Percentiles rank a stretch among this genome's conserved stretches.
phyloP scores from a whole-genome alignment of 1,140 invertebrate species.

The Brachionus calyciflorus region DNA sequence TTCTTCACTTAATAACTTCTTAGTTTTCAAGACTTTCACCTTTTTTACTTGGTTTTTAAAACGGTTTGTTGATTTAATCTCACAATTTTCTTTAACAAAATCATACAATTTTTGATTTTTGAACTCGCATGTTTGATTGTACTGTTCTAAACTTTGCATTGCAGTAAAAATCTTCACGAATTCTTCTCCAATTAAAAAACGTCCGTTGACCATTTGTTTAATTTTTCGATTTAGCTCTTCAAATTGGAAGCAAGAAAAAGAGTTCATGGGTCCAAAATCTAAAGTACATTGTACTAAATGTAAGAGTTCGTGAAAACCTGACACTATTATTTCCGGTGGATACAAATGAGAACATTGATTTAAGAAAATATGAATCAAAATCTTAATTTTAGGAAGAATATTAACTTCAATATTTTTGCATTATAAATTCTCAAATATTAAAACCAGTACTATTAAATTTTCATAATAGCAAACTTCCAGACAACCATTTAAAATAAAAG shows the following conservation, averaged over 20 bases:
- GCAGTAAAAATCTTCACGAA: background rate
- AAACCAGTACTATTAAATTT: background rate
- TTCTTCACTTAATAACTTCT: no score
- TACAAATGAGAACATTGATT: background rate
- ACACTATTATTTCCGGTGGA: background rate
- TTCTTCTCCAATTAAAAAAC: background rate
- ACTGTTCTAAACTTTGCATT: background rate
- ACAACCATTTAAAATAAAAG: background rate
- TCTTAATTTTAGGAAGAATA: background rate
- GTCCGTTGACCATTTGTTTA: background rate
- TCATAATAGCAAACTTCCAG: background rate
- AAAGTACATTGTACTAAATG: background rate
- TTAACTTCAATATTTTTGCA: background rate
- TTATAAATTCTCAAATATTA: background rate
- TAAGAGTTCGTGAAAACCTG: background rate
- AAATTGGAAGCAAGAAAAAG: background rate
- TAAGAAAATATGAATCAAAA: background rate
- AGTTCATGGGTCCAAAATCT: background rate
- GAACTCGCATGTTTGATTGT: background rate
- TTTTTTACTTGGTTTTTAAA: background rate
- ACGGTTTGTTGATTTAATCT: background rate
- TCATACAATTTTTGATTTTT: background rate
- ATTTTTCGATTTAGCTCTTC: background rate
- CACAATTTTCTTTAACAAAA: background rate
- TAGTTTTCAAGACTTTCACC: no score